Conservation (phyloP, 2,888 invertebrate species). For the Cylindroiulus punctatus region DNA sequence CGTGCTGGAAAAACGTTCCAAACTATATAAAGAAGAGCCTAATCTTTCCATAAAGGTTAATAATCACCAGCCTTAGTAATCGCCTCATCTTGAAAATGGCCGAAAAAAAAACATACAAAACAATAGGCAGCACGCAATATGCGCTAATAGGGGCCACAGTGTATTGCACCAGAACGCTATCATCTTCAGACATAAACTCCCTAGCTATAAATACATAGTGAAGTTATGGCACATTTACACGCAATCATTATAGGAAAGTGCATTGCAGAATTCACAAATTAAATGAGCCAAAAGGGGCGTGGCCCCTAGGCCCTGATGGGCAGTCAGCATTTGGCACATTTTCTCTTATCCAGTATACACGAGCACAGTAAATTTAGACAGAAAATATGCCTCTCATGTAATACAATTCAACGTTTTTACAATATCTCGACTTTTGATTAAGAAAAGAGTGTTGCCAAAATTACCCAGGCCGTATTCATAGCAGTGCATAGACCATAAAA, state of each 20-base stretch:
- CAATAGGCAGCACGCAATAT: neutral
- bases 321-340: neutral
- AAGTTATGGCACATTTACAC: slow-evolving; percentile 38
- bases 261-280: slow-evolving; percentile 16
- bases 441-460: slow-evolving; percentile 37
- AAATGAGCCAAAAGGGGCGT: slow-evolving; percentile 27
- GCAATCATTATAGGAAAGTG: slow-evolving; percentile 30
- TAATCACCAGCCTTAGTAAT: slow-evolving; percentile 17
- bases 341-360: neutral
- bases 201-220: neutral
- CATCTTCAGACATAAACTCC: neutral
- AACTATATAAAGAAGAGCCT: neutral
- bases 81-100: neutral
- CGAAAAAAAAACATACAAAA: neutral
- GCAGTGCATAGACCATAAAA: neutral
- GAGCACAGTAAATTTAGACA: neutral
- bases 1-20: neutral
- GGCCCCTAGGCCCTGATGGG: neutral
- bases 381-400: neutral
- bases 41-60: slow-evolving; percentile 22
- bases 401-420: neutral
- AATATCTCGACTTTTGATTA: slow-evolving; percentile 26
- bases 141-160: neutral
- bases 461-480: slow-evolving; percentile 8
- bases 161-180: neutral